Evolutionary conservation across 2,797 vertebrate genomes (phyloP).

Genomic region (Myoxocephalus aenaeus): DNA sequence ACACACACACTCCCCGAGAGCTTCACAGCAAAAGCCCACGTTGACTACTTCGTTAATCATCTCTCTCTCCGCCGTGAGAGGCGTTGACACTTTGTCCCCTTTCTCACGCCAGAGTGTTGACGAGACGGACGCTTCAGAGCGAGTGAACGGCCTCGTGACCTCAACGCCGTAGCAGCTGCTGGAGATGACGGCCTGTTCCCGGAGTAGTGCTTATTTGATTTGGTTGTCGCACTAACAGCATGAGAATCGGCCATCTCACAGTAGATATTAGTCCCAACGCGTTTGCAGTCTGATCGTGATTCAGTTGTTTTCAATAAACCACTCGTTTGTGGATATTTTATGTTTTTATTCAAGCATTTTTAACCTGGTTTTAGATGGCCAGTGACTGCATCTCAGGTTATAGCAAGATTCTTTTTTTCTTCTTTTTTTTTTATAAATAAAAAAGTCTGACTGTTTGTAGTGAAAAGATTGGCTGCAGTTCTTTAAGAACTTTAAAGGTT

Average conservation of each 20-base stretch:
- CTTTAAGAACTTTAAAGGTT: not conserved
- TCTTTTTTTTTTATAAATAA: no score
- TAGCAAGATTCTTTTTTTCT: not conserved
- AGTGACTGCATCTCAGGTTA: no score
- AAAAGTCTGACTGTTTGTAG: not conserved
- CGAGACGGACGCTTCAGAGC: not conserved
- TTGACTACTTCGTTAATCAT: constrained; percentile 42
- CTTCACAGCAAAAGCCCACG: constrained; percentile 8
- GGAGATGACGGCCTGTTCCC: constrained; percentile 20
- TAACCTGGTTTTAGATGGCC: not conserved
- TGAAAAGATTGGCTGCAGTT: not conserved
- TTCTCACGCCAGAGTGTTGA: constrained; percentile 14
- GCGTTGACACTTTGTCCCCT: constrained; percentile 6
- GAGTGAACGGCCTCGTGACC: not conserved
- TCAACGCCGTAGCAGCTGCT: constrained; percentile 5
- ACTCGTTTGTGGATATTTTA: no score
- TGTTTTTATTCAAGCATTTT: no score
- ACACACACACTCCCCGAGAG: not conserved
- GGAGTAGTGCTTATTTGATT: constrained; percentile 22
- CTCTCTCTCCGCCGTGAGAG: constrained; percentile 5
- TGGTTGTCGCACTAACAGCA: constrained; percentile 7
- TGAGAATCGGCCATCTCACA: not conserved
- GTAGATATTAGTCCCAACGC: not conserved
- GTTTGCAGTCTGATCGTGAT: no score
- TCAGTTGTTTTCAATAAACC: no score